Evolutionary conservation across 1,140 invertebrate species (phyloP), one percentile per base, ranked within the genome.

Genomic region (Vollenhovia emeryi): DNA sequence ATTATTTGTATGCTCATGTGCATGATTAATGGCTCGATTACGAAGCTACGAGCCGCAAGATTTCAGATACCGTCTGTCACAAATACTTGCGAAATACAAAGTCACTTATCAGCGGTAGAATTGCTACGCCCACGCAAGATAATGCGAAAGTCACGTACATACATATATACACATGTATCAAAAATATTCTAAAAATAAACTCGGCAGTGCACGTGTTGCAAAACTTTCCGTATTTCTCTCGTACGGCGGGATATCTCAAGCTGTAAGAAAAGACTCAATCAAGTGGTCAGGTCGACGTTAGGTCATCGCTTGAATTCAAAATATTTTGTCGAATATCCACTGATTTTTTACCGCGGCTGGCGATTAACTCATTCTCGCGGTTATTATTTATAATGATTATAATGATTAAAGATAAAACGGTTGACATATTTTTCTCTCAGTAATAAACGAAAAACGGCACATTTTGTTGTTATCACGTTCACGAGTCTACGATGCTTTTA

Each of bases 91-190:
- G 30, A 50, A 71, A 73, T 73, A 59, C 66, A 69, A 80, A 89
- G 69, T 89, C 66, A 80, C 85, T 86, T 87, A 82, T 91, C 69
- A 83, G 78, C 40, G 18, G 15, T 18, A 45, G 24, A 40, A 69
- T 66, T 78, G 85, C 60, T 89, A 91, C 91, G 89, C 91, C 91
- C 89, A 92, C 91, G 87, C 85, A 75, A 83, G 91, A 91, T 93
- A 92, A 88, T 55, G 50, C 40, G 33, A 68, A 66, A 55, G 43
- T 59, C 57, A 30, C 52, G 75, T 62, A 48, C 50, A 2, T 33
- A 6, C 36, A 43, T n/a, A 13, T n/a, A 15, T 6, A 36, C 3
- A 45, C 71, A 74, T 79, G 74, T 79, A 33, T 75, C 4, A 74
- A 80, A 89, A 85, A 78, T 85, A 76, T 82, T 85, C 24, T 15